These are phyloP conservation scores for Aurelia sp. DNA, from an alignment of 30 jellyfish, hydroid and myxozoan species.

Conservation along the genomic window DNA sequence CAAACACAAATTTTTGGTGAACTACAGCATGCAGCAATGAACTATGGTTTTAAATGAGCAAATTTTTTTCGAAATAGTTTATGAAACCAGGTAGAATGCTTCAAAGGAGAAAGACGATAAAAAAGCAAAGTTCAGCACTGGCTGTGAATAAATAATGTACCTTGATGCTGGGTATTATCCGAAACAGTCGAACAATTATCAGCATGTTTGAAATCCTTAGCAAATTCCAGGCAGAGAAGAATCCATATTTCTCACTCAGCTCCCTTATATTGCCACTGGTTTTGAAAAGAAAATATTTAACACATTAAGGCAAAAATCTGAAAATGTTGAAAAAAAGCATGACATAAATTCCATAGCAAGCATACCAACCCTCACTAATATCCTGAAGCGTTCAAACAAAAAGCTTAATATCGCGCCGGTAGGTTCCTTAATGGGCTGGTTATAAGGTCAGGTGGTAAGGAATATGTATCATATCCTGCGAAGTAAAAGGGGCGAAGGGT, in stretches of 20 bases:
- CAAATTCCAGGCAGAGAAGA: slow-evolving; percentile 82
- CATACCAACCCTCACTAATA: slow-evolving; percentile 4
- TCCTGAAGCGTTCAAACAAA: no score
- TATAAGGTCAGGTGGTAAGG: no score
- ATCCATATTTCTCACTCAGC: slow-evolving; percentile 40
- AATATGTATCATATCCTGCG: no score
- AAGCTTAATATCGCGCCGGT: no score
- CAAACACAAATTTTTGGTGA: no score
- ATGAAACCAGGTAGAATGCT: neutral
- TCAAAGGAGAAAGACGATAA: neutral
- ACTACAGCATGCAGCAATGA: no score
- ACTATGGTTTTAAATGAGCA: no score
- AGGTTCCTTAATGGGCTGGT: no score
- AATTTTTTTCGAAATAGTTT: neutral
- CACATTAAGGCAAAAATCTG: no score
- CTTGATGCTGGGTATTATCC: slow-evolving; percentile 92
- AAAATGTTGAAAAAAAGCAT: neutral
- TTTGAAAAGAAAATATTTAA: no score
- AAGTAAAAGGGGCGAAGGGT: no score
- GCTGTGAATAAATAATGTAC: slow-evolving; percentile 2
- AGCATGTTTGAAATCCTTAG: slow-evolving; percentile 87
- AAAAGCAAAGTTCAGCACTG: neutral
- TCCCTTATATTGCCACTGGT: neutral
- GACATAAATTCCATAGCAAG: no score
- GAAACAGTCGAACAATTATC: slow-evolving; percentile 82